phyloP scores from a whole-genome alignment of 2,797 vertebrate species.

The Esox lucius region DNA sequence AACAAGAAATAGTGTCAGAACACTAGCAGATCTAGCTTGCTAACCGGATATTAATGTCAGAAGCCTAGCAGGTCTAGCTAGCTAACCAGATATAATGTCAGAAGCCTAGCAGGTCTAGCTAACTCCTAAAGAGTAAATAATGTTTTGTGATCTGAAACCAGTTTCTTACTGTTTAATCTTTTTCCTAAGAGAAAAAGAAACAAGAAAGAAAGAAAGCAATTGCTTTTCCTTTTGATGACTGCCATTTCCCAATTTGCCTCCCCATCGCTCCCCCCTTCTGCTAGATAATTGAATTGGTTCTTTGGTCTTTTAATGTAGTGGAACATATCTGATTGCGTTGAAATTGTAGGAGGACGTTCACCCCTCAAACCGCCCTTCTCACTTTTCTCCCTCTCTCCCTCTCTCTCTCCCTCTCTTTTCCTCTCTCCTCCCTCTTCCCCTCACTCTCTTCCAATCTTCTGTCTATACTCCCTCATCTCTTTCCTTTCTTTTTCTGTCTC shows the following conservation, averaged over 20 bases:
- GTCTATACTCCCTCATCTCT: not conserved
- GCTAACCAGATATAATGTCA: too few relatives aligned
- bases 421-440: constrained; percentile 18
- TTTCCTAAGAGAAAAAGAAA: not conserved
- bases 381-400: constrained; percentile 19
- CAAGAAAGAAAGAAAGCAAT: constrained; percentile 3
- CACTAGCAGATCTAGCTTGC: too few relatives aligned
- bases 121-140: not conserved
- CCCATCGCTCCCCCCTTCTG: not conserved
- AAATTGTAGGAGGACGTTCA: constrained; percentile 43
- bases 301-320: constrained; percentile 56
- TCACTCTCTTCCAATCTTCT: not conserved
- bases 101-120: too few relatives aligned
- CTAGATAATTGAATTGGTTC: constrained; percentile 59
- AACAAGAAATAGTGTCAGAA: too few relatives aligned
- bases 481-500: not conserved
- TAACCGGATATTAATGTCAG: too few relatives aligned
- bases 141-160: not conserved
- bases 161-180: not conserved
- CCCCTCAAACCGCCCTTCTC: constrained; percentile 17
- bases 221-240: constrained; percentile 30
- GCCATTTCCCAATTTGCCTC: constrained; percentile 55
- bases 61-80: too few relatives aligned
- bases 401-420: not conserved
- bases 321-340: constrained; percentile 50